A percentile compares a stretch with the other conserved stretches of the same genome.
phyloP scores from a whole-genome alignment of 2,113 vertebrate genomes.

The Mellivora capensis region DNA sequence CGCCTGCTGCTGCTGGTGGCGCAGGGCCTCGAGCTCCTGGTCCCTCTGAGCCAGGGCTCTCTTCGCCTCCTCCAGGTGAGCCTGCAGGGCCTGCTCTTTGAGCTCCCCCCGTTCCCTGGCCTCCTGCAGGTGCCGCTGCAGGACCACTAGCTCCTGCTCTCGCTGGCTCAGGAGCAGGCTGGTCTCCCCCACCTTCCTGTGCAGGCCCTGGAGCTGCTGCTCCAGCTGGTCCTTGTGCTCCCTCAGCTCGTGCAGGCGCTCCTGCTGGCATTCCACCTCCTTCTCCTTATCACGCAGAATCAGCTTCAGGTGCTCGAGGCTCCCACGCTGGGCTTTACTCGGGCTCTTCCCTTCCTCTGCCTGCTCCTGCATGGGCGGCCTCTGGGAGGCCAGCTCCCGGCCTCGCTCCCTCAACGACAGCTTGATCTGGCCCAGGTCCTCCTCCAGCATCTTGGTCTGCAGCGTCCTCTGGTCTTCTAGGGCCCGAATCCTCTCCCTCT shows the following conservation, averaged over 20 bases:
- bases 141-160: conserved; percentile 73
- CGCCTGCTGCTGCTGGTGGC: conserved; percentile 63
- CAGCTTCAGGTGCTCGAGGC: conserved; percentile 77
- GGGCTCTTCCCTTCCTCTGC: conserved; percentile 68
- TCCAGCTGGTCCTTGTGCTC: conserved; percentile 72
- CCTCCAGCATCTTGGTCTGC: conserved; percentile 77
- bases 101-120: conserved; percentile 55
- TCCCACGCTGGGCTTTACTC: conserved; percentile 60
- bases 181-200: conserved; percentile 62
- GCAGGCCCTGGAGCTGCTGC: conserved; percentile 72
- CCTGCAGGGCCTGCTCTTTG: conserved; percentile 60
- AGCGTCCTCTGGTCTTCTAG: conserved; percentile 73
- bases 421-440: conserved; percentile 79
- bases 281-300: conserved; percentile 78
- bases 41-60: conserved; percentile 70
- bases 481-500: conserved; percentile 74
- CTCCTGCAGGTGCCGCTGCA: conserved; percentile 71
- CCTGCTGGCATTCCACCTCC: conserved; percentile 77
- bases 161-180: conserved; percentile 72
- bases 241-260: conserved; percentile 73
- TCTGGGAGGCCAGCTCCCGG: conserved; percentile 73
- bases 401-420: conserved; percentile 72
- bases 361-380: conserved; percentile 67
- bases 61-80: conserved; percentile 72
- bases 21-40: conserved; percentile 64